Percentiles rank a stretch among this genome's conserved stretches.
phyloP scores from a whole-genome alignment of 2,888 invertebrate species.

The Tortricodes alternella region DNA sequence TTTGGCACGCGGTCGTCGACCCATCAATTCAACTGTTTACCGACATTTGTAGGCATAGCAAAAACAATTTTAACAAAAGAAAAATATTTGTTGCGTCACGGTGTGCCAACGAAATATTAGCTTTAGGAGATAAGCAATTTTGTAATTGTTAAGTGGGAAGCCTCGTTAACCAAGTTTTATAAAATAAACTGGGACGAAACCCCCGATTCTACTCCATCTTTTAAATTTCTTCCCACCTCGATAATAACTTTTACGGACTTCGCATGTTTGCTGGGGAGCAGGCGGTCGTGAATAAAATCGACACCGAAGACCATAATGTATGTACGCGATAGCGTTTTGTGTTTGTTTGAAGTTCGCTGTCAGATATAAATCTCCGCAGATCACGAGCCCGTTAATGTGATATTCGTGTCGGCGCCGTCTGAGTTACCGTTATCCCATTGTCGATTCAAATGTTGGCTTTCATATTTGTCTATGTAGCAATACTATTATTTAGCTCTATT shows the following conservation, averaged over 20 bases:
- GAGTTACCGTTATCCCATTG: slow-evolving; percentile 77
- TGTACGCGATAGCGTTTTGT: slow-evolving; percentile 37
- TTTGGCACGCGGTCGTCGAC: slow-evolving; percentile 70
- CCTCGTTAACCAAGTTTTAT: background rate
- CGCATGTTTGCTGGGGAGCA: slow-evolving; percentile 25
- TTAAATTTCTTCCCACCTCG: slow-evolving; percentile 7
- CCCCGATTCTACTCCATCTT: no score
- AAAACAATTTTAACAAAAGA: slow-evolving; percentile 48
- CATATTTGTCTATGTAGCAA: slow-evolving; percentile 71
- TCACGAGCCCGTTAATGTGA: slow-evolving; percentile 80
- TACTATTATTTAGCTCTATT: slow-evolving; percentile 60
- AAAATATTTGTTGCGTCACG: slow-evolving; percentile 40
- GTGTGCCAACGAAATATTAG: slow-evolving; percentile 30
- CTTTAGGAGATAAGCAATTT: slow-evolving; percentile 28
- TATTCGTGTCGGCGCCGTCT: slow-evolving; percentile 78
- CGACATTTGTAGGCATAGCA: slow-evolving; percentile 47
- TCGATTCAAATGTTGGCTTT: slow-evolving; percentile 74
- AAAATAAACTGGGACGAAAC: no score
- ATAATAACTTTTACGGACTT: slow-evolving; percentile 20
- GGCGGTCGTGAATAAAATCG: slow-evolving; percentile 27
- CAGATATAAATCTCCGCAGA: slow-evolving; percentile 77
- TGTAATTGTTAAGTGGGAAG: background rate
- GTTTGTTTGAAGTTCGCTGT: slow-evolving; percentile 57
- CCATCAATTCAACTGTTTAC: slow-evolving; percentile 64
- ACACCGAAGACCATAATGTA: slow-evolving; percentile 30